These are phyloP conservation scores for Lutjanus erythropterus DNA, from an alignment of 2,113 vertebrate genomes.

Conservation along the genomic window DNA sequence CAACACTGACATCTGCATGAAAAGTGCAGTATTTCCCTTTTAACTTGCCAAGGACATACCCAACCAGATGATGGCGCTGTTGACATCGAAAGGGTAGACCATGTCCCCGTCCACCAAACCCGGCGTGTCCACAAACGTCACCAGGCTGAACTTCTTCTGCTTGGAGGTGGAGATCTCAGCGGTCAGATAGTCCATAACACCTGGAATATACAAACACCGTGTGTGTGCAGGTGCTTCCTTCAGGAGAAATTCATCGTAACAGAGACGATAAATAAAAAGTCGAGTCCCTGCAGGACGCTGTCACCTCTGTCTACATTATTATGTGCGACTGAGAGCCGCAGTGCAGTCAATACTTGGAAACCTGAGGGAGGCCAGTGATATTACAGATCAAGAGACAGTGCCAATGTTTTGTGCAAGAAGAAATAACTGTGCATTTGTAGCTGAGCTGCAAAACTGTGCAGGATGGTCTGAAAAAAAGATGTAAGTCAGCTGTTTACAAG, in stretches of 20 bases:
- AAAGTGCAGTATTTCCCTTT: too few relatives aligned
- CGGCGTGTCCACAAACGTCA: constrained; percentile 87
- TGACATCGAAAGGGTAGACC: constrained; percentile 87
- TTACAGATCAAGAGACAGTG: constrained; percentile 13
- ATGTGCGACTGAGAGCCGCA: constrained; percentile 47
- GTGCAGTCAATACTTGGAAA: constrained; percentile 65
- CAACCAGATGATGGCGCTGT: constrained; percentile 85
- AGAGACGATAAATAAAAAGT: background rate
- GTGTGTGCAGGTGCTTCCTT: constrained; percentile 23
- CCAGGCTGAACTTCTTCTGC: constrained; percentile 88
- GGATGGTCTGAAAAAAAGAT: background rate
- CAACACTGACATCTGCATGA: too few relatives aligned
- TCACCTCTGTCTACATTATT: constrained; percentile 22
- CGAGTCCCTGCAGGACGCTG: background rate
- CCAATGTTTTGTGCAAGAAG: constrained; percentile 5
- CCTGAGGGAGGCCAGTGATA: constrained; percentile 35
- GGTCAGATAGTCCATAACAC: constrained; percentile 84
- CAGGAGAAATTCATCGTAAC: background rate
- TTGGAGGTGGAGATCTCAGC: constrained; percentile 88
- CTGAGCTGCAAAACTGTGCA: background rate
- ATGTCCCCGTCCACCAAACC: constrained; percentile 88
- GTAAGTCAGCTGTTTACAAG: background rate
- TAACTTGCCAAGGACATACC: constrained; percentile 80
- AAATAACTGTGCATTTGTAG: background rate
- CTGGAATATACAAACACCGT: constrained; percentile 72